Evolutionary conservation across 1,140 invertebrate genomes (phyloP).

Genomic region (Hyles euphorbiae): DNA sequence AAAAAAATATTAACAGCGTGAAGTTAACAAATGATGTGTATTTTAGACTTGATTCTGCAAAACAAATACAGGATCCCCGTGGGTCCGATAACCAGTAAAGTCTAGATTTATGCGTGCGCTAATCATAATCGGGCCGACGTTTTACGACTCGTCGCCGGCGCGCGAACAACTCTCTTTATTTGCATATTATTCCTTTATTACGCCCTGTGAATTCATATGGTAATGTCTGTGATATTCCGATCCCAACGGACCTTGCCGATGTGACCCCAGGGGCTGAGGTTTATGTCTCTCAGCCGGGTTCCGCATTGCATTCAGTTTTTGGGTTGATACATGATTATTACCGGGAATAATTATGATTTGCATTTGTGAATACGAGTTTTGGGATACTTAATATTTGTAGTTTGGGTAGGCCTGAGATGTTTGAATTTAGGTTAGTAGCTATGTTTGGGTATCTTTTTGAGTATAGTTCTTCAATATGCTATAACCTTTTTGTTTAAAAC

Average conservation of each 20-base stretch:
- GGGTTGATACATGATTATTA: neutral
- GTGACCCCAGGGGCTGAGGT: slow-evolving; percentile 13
- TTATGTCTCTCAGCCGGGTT: neutral
- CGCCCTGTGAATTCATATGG: slow-evolving; percentile 49
- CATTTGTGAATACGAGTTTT: no score
- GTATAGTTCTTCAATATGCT: no score
- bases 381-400: no score
- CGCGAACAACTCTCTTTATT: slow-evolving; percentile 31
- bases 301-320: neutral
- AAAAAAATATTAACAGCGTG: no score
- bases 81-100: slow-evolving; percentile 14
- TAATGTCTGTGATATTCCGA: slow-evolving; percentile 44
- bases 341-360: neutral
- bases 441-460: no score
- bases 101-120: slow-evolving; percentile 22
- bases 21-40: no score
- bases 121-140: slow-evolving; percentile 12
- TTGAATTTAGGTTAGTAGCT: no score
- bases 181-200: slow-evolving; percentile 59
- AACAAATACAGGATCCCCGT: neutral
- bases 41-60: no score
- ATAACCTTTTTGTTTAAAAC: no score
- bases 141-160: slow-evolving; percentile 17
- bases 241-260: slow-evolving; percentile 23
- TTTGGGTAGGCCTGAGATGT: no score